Evolutionary conservation across 2,113 vertebrate genomes (phyloP), one percentile per base, ranked within the genome.

Genomic region (Ammodytes dubius): DNA sequence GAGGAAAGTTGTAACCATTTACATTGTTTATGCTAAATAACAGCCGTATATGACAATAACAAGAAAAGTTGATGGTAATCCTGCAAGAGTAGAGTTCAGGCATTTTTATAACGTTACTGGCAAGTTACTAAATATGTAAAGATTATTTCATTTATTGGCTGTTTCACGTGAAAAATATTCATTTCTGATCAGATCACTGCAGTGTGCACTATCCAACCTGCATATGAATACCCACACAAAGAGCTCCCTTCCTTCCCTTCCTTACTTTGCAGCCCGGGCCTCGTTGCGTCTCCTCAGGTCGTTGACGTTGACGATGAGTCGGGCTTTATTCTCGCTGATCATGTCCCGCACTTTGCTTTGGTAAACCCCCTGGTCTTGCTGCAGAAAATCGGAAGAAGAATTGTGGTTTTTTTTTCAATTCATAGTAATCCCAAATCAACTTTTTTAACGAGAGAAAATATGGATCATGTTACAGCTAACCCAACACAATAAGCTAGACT

Each of bases 341-440:
- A 99, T 98, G 79, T 97, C 96, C 52, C 97, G 95, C 6, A 99
- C 97, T 90, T 97, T 99, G 89, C 95, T 95, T 59, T 98, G 97
- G 81, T 99, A 99, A 79, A 99, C 73, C 1, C 97, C 98, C 75
- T 97, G 98, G 74, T 99, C 98, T 87, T 99, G 97, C 98, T 99
- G 92, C 46, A 70, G 10, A 17, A 7, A 12, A 39, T 5, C 8
- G 5, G 12, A 17, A 52, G 3, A 50, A 6, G 0, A 0, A 0
- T 4, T 56, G 27, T 1, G 0, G 3, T 6, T 42, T 7, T 7
- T 45, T 40, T 56, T 2, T 27, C 27, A 27, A 5, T 10, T 52
- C 2, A 50, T 4, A 35, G 43, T 40, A 0, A 14, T 15, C 7
- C 0, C 5, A 37, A 19, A 43, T 15, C 1, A 2, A 4, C 27